Evolutionary conservation across 2,888 invertebrate species (phyloP).

Genomic region (Geotrupes spiniger): DNA sequence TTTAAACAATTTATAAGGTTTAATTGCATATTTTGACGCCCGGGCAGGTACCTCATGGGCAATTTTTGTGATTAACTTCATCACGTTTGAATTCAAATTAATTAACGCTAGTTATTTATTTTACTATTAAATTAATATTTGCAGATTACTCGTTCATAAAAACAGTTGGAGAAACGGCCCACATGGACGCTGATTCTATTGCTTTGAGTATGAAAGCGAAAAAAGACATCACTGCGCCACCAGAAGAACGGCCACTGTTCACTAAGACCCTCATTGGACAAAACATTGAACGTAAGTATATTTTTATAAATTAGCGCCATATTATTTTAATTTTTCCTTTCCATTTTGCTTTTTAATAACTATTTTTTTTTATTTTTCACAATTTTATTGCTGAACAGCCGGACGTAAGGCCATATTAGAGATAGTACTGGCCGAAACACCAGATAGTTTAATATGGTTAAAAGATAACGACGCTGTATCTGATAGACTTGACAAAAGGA

Average conservation of each 20-base stretch:
- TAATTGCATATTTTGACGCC: too few species aligned
- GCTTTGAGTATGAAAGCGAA: constrained; percentile 24
- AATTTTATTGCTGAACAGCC: constrained; percentile 56
- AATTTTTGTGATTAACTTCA: too few species aligned
- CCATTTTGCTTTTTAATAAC: constrained; percentile 9
- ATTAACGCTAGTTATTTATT: too few species aligned
- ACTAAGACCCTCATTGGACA: constrained; percentile 72
- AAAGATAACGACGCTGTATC: constrained; percentile 83
- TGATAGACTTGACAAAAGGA: constrained; percentile 66
- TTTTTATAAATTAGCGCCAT: too few species aligned
- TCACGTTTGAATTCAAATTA: too few species aligned
- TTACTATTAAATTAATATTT: too few species aligned
- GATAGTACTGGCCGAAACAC: constrained; percentile 66
- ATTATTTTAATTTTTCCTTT: constrained; percentile 19
- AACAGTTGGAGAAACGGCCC: constrained; percentile 26
- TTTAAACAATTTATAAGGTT: too few species aligned
- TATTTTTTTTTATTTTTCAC: constrained; percentile 13
- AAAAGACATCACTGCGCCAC: constrained; percentile 36
- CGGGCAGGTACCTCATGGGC: too few species aligned
- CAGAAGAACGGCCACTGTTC: constrained; percentile 67
- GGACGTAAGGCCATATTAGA: constrained; percentile 81
- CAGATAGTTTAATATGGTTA: constrained; percentile 74
- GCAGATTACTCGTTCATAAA: constrained; percentile 22
- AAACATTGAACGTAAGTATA: constrained; percentile 75
- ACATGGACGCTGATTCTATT: constrained; percentile 19